Base-by-base conservation (phyloP, 2,113 vertebrate genomes). In the Mesitornis unicolor region DNA sequence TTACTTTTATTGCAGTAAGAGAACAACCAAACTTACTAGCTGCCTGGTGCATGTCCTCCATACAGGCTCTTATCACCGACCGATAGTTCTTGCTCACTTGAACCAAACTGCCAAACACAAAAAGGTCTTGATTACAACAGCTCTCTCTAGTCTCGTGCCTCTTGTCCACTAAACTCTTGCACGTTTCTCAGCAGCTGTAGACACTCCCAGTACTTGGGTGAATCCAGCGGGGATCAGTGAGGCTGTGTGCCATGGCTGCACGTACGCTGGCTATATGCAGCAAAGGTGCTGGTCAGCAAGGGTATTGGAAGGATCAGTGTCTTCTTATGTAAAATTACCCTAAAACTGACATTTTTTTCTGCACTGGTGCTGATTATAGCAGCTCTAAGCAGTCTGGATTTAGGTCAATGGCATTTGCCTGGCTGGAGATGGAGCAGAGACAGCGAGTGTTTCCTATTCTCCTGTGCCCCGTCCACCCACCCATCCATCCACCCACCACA, bases 1-100 rank as follows among this genome's bases (percentile, higher is more conserved):
- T 59, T 77, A 6, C 10, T 61, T 75, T 78, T 45, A 36, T 25
- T 40, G 28, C 81, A 74, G 20, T 11, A 33, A 57, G 25, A 75
- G 33, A 69, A 79, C 28, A 40, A 77, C 51, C 43, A 42, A 31
- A 84, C 96, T 95, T 93, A 99, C 99, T 95, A 93, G 99, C 98
- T 84, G 98, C 96, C 83, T 99, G 98, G 86, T 99, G 99, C 95
- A 99, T 99, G 90, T 99, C 99, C 65, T 99, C 99, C 98, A 99
- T 99, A 80, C 99, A 99, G 10, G 99, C 99, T 95, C 99, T 97
- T 47, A 99, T 99, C 73, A 99, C 99, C 1, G 99, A 99, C 14
- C 99, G 98, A 94, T 99, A 99, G 98, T 99, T 99, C 97, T 99
- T 99, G 97, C 99, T 99, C 84, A 99, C 98, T 97, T 98, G 99